phyloP scores from a whole-genome alignment of 2,797 vertebrate genomes.

The Lutra lutra region DNA sequence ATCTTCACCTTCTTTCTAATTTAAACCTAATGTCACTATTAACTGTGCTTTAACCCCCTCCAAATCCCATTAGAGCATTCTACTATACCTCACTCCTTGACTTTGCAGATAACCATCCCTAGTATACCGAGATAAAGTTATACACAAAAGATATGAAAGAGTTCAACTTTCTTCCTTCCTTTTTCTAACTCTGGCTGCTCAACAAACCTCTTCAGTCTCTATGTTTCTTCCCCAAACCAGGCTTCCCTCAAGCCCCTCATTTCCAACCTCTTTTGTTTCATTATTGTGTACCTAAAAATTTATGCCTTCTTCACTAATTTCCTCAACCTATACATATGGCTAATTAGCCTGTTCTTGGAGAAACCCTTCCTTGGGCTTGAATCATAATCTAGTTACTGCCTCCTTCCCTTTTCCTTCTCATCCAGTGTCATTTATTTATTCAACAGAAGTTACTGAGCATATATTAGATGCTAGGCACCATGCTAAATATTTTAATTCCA shows the following conservation, averaged over 20 bases:
- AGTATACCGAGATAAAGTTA: not conserved
- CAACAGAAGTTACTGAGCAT: not conserved
- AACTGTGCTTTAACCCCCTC: not conserved
- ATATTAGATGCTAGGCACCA: not conserved
- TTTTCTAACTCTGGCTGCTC: not conserved
- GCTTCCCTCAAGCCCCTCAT: not conserved
- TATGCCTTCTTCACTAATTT: not conserved
- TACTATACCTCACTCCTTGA: accelerated
- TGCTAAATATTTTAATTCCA: not conserved
- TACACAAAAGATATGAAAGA: not conserved
- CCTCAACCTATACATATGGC: not conserved
- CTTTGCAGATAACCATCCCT: not conserved
- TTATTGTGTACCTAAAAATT: not conserved
- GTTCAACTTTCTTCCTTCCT: not conserved
- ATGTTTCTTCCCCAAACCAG: not conserved
- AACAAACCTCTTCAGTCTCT: not conserved
- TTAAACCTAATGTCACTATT: not conserved
- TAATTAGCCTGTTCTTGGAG: not conserved
- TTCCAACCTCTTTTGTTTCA: not conserved
- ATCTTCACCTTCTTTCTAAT: not conserved
- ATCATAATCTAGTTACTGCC: not conserved
- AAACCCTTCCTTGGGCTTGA: not conserved
- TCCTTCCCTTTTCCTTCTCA: not conserved
- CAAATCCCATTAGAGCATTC: not conserved
- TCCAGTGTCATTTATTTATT: not conserved